Base-by-base conservation (phyloP, 2,888 invertebrate genomes). In the Calameuta filiformis region DNA sequence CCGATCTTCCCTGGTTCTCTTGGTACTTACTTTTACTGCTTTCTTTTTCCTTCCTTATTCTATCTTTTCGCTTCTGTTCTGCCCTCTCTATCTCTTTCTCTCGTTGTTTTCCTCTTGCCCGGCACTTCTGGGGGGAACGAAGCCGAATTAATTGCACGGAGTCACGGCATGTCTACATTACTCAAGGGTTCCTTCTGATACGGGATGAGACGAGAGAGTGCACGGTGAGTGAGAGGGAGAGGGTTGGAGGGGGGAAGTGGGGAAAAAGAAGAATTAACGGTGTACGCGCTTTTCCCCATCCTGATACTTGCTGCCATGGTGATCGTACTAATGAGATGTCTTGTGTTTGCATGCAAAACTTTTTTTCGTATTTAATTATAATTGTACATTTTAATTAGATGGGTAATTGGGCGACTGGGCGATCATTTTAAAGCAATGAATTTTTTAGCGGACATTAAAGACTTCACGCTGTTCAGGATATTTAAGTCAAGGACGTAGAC, bases 141-240 rank as follows among this genome's bases (percentile, higher is more conserved):
- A 84, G 79, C 83, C 82, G 81, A 83, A 88, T 88, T 88, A 89
- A 89, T 89, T 87, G 88, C 83, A 79, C 75, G 76, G 75, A 83
- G 85, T 88, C 88, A 87, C 87, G 87, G 84, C 86, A 87, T 85
- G 86, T 87, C 85, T 85, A 85, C 87, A 87, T 89, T 88, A 87
- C 85, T 86, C 85, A 85, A 68, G 35, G 35, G 68, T 68, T 76
- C 35, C 75, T 73, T 76, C 75, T 76, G 77, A 76, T 34, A 78
- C 37, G 79, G 81, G 79, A 82, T 78, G 76, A 78, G 77, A 79
- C 37, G 33, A 71, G 71, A 56, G 79, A 71, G 76, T 56, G 69
- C 69, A 9, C 15, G 11, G 12, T 2, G 30, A 12, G 34, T 12
- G 35, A 31, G 6, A 0, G 31, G 33, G 40, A 37, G 77, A 73